Conservation (phyloP, 35 echinoderm and acorn worm genomes). For the Amphiura filiformis region DNA sequence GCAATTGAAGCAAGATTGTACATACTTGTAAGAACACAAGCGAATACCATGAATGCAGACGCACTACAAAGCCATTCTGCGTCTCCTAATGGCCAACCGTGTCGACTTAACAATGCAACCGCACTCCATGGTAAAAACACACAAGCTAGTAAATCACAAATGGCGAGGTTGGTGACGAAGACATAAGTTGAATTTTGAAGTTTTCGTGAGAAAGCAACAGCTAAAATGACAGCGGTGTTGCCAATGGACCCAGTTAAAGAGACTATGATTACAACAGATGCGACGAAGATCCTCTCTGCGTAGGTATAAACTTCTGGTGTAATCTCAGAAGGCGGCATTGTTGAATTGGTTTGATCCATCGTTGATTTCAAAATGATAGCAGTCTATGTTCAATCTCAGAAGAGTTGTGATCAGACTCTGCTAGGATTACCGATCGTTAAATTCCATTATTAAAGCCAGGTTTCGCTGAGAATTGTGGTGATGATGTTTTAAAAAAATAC, state of each 20-base stretch:
- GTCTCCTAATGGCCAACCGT: conserved; percentile 34
- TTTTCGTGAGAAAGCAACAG: conserved; percentile 24
- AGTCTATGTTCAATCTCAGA: too few relatives aligned
- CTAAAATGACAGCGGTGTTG: conserved; percentile 16
- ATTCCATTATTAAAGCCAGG: too few relatives aligned
- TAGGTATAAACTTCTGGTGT: not conserved
- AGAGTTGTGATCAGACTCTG: too few relatives aligned
- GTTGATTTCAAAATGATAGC: too few relatives aligned
- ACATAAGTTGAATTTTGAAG: conserved; percentile 32
- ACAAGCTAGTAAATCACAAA: conserved; percentile 33
- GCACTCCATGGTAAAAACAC: conserved; percentile 31
- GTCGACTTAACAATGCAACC: conserved; percentile 3
- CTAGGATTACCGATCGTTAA: too few relatives aligned
- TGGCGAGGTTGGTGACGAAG: conserved; percentile 40
- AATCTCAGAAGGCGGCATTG: not conserved
- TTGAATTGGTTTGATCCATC: not conserved
- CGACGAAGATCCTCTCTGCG: not conserved
- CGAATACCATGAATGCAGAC: conserved; percentile 41
- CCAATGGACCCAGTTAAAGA: conserved; percentile 3
- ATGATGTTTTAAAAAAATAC: too few relatives aligned
- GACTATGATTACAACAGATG: not conserved
- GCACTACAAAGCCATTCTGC: conserved; percentile 57
- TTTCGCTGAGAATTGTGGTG: too few relatives aligned
- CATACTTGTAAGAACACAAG: conserved; percentile 39
- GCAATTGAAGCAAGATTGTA: conserved; percentile 44